Evolutionary conservation across 2,797 vertebrate genomes (phyloP).

Genomic region (Pseudochaenichthys georgianus): DNA sequence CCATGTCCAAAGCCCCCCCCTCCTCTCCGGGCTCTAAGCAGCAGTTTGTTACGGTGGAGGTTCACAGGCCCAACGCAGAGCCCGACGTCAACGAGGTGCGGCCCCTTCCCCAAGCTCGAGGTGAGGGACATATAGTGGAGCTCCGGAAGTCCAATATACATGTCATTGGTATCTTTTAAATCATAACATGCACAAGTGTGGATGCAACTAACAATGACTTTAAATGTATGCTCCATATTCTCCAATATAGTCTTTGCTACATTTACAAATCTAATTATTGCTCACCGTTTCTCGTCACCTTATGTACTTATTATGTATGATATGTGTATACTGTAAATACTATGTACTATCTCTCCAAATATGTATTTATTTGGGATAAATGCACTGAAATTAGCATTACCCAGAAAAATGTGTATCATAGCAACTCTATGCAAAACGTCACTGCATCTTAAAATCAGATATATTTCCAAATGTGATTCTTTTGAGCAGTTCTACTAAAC

Average conservation of each 20-base stretch:
- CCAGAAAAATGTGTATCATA: conserved; percentile 8
- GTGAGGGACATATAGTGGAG: conserved; percentile 79
- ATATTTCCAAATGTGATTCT: too few relatives aligned
- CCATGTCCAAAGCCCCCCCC: conserved; percentile 52
- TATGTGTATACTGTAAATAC: too few relatives aligned
- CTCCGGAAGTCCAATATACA: not conserved
- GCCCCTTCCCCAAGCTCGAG: conserved; percentile 92
- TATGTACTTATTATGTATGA: not conserved
- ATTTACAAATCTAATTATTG: not conserved
- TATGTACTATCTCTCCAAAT: too few relatives aligned
- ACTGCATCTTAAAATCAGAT: conserved; percentile 37
- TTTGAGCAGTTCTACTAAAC: not conserved
- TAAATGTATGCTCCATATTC: not conserved
- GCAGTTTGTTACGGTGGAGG: conserved; percentile 96
- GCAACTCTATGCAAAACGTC: conserved; percentile 11
- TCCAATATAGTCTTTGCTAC: not conserved
- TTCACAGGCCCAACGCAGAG: conserved; percentile 94
- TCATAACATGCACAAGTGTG: not conserved
- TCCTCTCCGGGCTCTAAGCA: conserved; percentile 80
- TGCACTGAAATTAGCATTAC: conserved; percentile 41
- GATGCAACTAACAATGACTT: not conserved
- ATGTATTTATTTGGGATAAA: conserved; percentile 18
- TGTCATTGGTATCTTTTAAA: not conserved
- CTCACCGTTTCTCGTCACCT: not conserved
- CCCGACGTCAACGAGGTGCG: conserved; percentile 96